Evolutionary conservation across 2,888 invertebrate species (phyloP).

Genomic region (Muschampia plurimacula): DNA sequence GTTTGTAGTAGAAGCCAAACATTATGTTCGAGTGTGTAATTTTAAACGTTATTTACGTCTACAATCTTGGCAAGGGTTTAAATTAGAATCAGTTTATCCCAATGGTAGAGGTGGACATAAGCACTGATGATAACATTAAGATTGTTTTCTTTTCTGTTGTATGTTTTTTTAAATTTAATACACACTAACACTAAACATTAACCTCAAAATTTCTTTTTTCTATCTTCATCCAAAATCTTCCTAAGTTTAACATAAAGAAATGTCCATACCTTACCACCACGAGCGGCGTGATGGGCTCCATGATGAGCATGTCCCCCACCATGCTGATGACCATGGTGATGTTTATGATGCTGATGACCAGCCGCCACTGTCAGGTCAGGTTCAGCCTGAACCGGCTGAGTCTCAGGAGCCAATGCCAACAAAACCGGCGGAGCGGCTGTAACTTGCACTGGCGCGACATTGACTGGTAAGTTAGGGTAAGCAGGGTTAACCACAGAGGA

Average conservation of each 20-base stretch:
- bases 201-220: neutral
- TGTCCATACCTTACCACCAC: constrained; percentile 80
- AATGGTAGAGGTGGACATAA: neutral
- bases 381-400: constrained; percentile 26
- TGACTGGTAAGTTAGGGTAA: constrained; percentile 46
- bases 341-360: constrained; percentile 56
- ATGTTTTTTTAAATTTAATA: no score
- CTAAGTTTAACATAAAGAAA: neutral
- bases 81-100: neutral
- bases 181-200: neutral
- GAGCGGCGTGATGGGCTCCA: constrained; percentile 78
- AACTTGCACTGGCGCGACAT: constrained; percentile 36
- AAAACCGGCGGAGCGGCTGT: constrained; percentile 32
- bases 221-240: no score
- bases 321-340: constrained; percentile 66
- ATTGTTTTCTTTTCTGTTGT: neutral
- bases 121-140: neutral
- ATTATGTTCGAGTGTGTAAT: neutral
- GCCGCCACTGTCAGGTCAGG: constrained; percentile 49
- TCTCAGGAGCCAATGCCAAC: constrained; percentile 32
- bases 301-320: constrained; percentile 85
- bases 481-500: constrained; percentile 37
- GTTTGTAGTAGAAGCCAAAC: neutral
- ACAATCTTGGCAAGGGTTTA: neutral
- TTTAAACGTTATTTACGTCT: constrained; percentile 9